Evolutionary conservation across 2,797 vertebrate genomes (phyloP), one percentile per base, ranked within the genome.

Genomic region (Fringilla coelebs): DNA sequence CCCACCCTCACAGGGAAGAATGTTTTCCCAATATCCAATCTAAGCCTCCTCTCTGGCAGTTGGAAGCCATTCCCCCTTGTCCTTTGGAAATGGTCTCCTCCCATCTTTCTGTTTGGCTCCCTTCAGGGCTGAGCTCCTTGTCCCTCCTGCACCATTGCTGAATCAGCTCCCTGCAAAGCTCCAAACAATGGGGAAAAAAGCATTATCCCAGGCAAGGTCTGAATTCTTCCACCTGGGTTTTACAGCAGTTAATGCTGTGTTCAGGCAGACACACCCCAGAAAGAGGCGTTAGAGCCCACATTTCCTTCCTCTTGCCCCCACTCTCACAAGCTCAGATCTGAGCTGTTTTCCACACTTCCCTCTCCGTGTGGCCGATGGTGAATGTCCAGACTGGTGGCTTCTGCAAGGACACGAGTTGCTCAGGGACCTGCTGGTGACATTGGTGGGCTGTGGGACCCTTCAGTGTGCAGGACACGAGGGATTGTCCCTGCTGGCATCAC

Each of bases 311-410:
- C 67, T 60, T 62, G 51, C 54, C 63, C 41, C 4, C 66, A 10
- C 38, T 62, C 40, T 63, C 54, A 6, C 18, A 17, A 25, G 38
- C 24, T 57, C 31, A 52, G 52, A 6, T 38, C 52, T 49, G 72
- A 46, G 72, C 43, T 0, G 10, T 34, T 81, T 58, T 20, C 45
- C 58, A 14, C 11, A 0, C 13, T 34, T 29, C 15, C 21, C 29
- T 46, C n/a, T 45, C 55, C 0, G 0, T 3, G 17, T 25, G 34
- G 48, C 49, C 46, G 9, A 14, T 28, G 49, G 8, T 51, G 67
- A n/a, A 17, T 3, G 17, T 0, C 0, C 10, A 6, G 31, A 2
- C 7, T 3, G 8, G 49, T 52, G 45, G 24, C 31, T 79, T 49
- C 67, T 70, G 76, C 79, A 34, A 58, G 49, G 76, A 19, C 24